Percentiles rank a stretch among this genome's conserved stretches.
Evolutionary conservation across 2,113 vertebrate genomes (phyloP).

Genomic region (Acrocephalus kingi): DNA sequence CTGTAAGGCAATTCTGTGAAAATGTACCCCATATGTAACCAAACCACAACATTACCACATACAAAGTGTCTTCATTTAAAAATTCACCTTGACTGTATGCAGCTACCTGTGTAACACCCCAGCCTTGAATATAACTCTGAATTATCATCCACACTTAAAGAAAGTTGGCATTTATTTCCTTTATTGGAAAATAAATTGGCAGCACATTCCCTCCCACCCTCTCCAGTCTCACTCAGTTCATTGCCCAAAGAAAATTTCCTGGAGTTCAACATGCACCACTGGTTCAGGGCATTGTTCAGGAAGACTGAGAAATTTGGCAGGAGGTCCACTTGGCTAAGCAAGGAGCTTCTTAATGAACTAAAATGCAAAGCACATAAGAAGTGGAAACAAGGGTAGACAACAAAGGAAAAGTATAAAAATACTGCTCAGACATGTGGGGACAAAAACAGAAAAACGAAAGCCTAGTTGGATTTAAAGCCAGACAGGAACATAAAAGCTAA

Average conservation of each 20-base stretch:
- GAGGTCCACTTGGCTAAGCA: conserved; percentile 24
- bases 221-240: not conserved
- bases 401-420: conserved; percentile 10
- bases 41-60: not conserved
- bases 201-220: not conserved
- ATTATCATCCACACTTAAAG: not conserved
- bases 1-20: not conserved
- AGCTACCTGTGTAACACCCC: not conserved
- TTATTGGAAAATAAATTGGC: not conserved
- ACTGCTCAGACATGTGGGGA: not conserved
- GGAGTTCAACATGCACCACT: conserved; percentile 14
- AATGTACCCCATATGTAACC: not conserved
- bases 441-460: conserved; percentile 34
- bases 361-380: conserved; percentile 36
- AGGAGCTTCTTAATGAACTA: conserved; percentile 28
- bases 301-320: conserved; percentile 41
- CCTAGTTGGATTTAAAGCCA: not conserved
- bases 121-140: not conserved
- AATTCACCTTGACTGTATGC: not conserved
- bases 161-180: not conserved
- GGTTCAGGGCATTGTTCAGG: conserved; percentile 24
- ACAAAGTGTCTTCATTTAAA: not conserved
- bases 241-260: conserved; percentile 1
- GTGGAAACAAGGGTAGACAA: conserved; percentile 21
- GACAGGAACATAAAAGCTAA: conserved; percentile 1